Evolutionary conservation across 2,113 vertebrate species (phyloP), one percentile per base, ranked within the genome.

Genomic region (Anguilla rostrata): DNA sequence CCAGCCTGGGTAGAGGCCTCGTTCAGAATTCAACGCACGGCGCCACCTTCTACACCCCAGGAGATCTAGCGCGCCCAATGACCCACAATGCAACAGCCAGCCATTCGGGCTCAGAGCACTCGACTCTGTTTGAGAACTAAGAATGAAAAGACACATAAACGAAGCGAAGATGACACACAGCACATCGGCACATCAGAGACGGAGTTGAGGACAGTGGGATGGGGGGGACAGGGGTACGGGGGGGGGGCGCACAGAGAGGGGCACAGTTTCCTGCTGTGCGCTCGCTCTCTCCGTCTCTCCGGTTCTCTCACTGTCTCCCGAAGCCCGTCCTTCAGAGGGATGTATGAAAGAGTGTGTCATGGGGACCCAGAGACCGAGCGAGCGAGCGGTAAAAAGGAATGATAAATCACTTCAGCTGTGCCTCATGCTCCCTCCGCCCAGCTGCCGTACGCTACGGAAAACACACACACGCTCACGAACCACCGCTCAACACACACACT

Each of bases 271-370:
- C 49, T 14, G 49, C 49, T 14, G 11, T 53, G 49, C 1, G 11
- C 49, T 12, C 49, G 49, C 49, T 11, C 49, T 53, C 11, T 53
- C 9, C 12, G 49, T 22, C 63, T n/a, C 16, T 22, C 26, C 2
- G 15, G 16, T 56, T 29, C 39, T 39, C 34, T 75, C 20, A n/a
- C 83, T 18, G 39, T 20, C 83, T 26, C 66, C 43, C 41, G 29
- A 18, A 49, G 41, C 84, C 41, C 87, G 79, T 90, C 57, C 90
- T 88, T 92, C 88, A 63, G 92, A 94, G 90, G 91, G 88, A 57
- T 85, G 87, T 91, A 87, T 92, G 92, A 94, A 92, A 94, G 94
- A 95, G 93, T 93, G 93, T 93, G 88, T 93, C 91, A 94, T 93
- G 92, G 88, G 90, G 91, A 91, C 90, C 86, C 87, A 88, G 90